Evolutionary conservation across 2,113 vertebrate species (phyloP).

Genomic region (Butorides virescens): DNA sequence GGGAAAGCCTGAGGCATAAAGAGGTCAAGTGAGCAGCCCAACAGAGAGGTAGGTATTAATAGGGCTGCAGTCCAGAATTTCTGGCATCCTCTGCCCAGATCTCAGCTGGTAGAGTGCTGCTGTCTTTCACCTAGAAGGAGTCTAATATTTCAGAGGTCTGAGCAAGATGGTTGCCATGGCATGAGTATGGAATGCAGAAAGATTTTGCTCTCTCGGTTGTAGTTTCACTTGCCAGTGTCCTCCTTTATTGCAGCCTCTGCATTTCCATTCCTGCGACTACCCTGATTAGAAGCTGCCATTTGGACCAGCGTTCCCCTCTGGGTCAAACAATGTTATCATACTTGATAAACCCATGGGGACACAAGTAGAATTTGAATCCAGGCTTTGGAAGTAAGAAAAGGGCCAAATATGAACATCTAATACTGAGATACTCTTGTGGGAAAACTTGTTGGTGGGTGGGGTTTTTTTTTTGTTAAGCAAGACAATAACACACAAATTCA

Average conservation of each 20-base stretch:
- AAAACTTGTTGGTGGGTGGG: not conserved
- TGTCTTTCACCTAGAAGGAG: not conserved
- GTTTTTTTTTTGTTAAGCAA: not conserved
- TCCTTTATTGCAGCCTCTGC: not conserved
- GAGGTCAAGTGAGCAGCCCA: not conserved
- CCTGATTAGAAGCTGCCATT: not conserved
- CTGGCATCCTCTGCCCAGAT: not conserved
- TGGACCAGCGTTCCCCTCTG: not conserved
- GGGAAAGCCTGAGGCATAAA: not conserved
- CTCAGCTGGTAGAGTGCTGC: not conserved
- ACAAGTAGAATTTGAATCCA: not conserved
- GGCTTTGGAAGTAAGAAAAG: not conserved
- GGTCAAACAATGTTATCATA: not conserved
- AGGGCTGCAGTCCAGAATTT: not conserved
- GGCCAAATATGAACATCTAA: not conserved
- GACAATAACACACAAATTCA: not conserved
- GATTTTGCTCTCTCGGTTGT: fast-evolving
- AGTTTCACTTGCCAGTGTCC: not conserved
- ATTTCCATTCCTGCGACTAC: not conserved
- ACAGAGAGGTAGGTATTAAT: not conserved
- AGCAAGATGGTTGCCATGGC: not conserved
- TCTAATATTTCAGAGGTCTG: not conserved
- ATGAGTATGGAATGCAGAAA: not conserved
- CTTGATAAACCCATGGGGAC: not conserved
- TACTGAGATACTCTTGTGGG: not conserved